Evolutionary conservation across 2,113 vertebrate species (phyloP).

Genomic region (Periophthalmus modestus): DNA sequence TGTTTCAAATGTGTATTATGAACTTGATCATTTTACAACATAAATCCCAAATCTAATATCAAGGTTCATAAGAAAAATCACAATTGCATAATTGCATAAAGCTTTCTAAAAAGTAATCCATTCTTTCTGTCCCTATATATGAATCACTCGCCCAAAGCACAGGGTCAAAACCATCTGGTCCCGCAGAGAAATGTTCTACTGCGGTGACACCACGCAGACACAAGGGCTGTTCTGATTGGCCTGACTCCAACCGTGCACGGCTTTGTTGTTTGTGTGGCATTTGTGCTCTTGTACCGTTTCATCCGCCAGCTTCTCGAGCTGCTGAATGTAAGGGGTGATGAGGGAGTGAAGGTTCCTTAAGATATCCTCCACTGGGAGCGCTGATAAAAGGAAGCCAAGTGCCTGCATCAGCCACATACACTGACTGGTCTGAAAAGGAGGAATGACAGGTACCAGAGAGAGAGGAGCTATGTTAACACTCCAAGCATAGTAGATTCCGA

Average conservation of each 20-base stretch:
- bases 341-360: slow-evolving; percentile 95
- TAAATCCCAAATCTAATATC: neutral
- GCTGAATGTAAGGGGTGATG: slow-evolving; percentile 98
- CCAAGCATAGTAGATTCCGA: neutral
- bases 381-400: slow-evolving; percentile 95
- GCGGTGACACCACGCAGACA: slow-evolving; percentile 64
- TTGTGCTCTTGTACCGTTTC: slow-evolving; percentile 81
- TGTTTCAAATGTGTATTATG: neutral
- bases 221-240: slow-evolving; percentile 62
- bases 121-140: slow-evolving; percentile 29
- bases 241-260: slow-evolving; percentile 48
- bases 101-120: slow-evolving; percentile 7
- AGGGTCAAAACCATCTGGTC: slow-evolving; percentile 75
- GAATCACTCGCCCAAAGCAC: slow-evolving; percentile 61
- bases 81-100: no score
- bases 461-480: neutral
- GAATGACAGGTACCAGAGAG: slow-evolving; percentile 16
- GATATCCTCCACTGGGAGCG: slow-evolving; percentile 96
- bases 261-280: slow-evolving; percentile 10
- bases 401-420: slow-evolving; percentile 99
- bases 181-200: slow-evolving; percentile 76
- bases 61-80: neutral
- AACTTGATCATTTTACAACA: neutral
- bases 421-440: slow-evolving; percentile 88
- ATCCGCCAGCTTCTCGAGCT: slow-evolving; percentile 94